Percentiles rank a stretch among this genome's conserved stretches.
Evolutionary conservation across 2,888 invertebrate genomes (phyloP).

Genomic region (Euplagia quadripunctaria): DNA sequence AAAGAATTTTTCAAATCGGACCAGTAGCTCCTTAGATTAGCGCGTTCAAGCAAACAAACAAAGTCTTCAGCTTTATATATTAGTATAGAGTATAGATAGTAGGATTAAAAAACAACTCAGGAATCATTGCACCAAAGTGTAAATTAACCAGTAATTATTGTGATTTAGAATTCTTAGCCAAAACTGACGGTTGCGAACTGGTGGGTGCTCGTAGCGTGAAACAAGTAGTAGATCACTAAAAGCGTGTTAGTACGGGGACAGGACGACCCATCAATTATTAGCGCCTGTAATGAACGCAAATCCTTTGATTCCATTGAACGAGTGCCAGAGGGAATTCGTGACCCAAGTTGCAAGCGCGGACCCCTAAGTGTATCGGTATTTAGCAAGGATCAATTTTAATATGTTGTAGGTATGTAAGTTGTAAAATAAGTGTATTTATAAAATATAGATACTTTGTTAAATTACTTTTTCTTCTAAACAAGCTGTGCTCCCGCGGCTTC

Average conservation of each 20-base stretch:
- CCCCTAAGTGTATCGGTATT: neutral
- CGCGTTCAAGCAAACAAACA: too few relatives aligned
- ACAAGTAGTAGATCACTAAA: conserved; percentile 45
- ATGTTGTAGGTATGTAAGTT: too few relatives aligned
- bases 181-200: conserved; percentile 17
- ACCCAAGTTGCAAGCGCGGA: conserved; percentile 45
- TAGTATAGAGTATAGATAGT: too few relatives aligned
- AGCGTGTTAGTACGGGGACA: conserved; percentile 47
- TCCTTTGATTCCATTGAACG: conserved; percentile 87
- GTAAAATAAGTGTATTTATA: neutral
- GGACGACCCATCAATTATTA: conserved; percentile 80
- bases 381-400: neutral
- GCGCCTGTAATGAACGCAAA: conserved; percentile 83
- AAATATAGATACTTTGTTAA: too few relatives aligned
- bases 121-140: neutral
- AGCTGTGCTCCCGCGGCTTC: too few relatives aligned
- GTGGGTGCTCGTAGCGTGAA: conserved; percentile 24
- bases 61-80: too few relatives aligned
- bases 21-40: too few relatives aligned
- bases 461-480: too few relatives aligned
- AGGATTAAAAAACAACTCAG: too few relatives aligned
- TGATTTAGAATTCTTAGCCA: conserved; percentile 11
- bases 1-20: too few relatives aligned
- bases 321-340: conserved; percentile 70
- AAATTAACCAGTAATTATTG: neutral